Evolutionary conservation across 2,888 invertebrate genomes (phyloP), one percentile per base, ranked within the genome.

Genomic region (Dryobota labecula): DNA sequence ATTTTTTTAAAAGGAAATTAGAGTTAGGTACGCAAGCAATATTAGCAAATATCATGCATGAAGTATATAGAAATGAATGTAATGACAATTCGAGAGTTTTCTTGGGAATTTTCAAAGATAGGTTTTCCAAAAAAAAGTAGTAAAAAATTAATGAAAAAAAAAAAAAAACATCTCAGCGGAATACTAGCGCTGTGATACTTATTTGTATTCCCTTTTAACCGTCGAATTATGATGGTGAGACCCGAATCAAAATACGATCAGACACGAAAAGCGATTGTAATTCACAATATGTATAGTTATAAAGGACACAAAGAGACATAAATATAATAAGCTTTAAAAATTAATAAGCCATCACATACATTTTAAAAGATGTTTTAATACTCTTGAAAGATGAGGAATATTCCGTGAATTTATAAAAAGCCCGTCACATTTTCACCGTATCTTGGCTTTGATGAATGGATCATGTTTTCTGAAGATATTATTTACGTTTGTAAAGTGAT

Each of bases 401-500:
- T 60, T 45, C 60, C 38, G 15, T 43, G 2, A 78, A 71, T 70
- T 61, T 57, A 13, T 72, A 65, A 65, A 79, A 67, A 74, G 43
- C 58, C 36, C 41, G 41, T 74, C 45, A 67, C 47, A 74, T 58
- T 53, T 73, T 38, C 45, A 53, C 30, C 80, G 62, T 49, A 41
- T 71, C 38, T 38, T 65, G 43, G 56, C 57, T 58, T 63, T 80
- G 43, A 80, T 76, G 67, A 74, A 76, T 60, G 74, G 76, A 63
- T 74, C 62, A 80, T 80, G 62, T 77, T 74, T 67, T 77, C 68
- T 60, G 43, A 67, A 68, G 61, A 63, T 63, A 80, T 61, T 76
- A 67, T 74, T 77, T 80, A 54, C 38, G 75, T 80, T 74, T 77
- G 49, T 30, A 68, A 74, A 77, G 66, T 76, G 67, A 80, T 58